phyloP scores from a whole-genome alignment of 2,797 vertebrate genomes.

The Lerista edwardsae region DNA sequence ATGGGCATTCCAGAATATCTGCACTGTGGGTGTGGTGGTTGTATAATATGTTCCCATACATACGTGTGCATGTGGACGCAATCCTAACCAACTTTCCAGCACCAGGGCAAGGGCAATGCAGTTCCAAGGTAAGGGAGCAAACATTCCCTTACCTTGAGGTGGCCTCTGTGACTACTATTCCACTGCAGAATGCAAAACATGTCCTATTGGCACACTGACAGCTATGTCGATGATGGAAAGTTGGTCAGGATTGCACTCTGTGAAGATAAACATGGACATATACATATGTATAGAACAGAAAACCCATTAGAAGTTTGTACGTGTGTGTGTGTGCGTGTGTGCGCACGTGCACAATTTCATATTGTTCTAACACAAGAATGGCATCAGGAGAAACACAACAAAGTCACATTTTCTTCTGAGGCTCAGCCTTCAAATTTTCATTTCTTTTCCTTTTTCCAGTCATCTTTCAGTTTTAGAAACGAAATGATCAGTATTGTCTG shows the following conservation, averaged over 20 bases:
- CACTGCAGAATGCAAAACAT: too few relatives aligned
- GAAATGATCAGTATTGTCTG: slow-evolving; percentile 12
- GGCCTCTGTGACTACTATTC: too few relatives aligned
- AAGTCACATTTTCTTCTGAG: background rate
- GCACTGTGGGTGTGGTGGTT: background rate
- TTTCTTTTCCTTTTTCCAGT: slow-evolving; percentile 30
- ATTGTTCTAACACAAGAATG: background rate
- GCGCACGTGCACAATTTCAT: background rate
- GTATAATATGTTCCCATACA: background rate
- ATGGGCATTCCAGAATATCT: background rate
- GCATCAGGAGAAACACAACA: background rate
- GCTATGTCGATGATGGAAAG: too few relatives aligned
- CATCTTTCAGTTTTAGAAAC: background rate
- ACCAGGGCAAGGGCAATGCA: too few relatives aligned
- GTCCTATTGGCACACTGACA: too few relatives aligned
- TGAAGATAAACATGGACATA: background rate
- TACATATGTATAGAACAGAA: background rate
- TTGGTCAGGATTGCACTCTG: too few relatives aligned
- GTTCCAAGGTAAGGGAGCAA: too few relatives aligned
- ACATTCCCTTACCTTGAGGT: too few relatives aligned
- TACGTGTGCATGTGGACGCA: background rate
- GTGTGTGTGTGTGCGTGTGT: background rate
- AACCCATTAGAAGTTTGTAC: background rate
- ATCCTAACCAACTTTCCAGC: too few relatives aligned
- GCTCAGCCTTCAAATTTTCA: background rate